Base-by-base conservation (phyloP, 2,113 vertebrate genomes). In the Oceanodroma tethys region DNA sequence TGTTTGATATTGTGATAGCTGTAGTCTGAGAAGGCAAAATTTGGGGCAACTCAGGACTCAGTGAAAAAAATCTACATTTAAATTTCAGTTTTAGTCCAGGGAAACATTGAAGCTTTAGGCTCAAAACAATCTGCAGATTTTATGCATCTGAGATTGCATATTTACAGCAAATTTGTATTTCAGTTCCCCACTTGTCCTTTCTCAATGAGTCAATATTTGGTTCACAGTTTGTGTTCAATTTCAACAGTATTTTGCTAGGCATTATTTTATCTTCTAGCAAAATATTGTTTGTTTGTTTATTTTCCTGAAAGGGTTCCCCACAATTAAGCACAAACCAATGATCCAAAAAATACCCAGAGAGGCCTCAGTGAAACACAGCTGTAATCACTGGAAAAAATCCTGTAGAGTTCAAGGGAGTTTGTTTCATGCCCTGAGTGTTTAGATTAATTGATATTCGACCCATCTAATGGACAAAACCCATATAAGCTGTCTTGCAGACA, bases 251-350 rank as follows among this genome's bases (percentile, higher is more conserved):
- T 95, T 93, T 81, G 21, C 47, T 42, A 38, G 74, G 81, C 65
- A 30, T 88, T 87, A 38, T 88, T 74, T 92, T 88, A 10, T 74
- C 47, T 78, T 59, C 71, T 27, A 86, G 38, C 42, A 86, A 95
- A 96, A 79, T 76, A 67, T 47, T 9, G 5, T 21, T 80, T 13
- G 7, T 68, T 93, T 87, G 50, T 78, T 93, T 92, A 27, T 95
- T 90, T 90, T 81, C 65, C 89, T 89, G 27, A 89, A 84, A 96
- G 16, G 2, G 68, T 88, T 96, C 88, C 60, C 25, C 70, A 48
- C 76, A 95, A 87, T 97, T 95, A 93, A 78, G 56, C 88, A 84
- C 73, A 92, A 90, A 63, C 26, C 72, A 83, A 65, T 72, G 75
- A 95, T 75, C 63, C 52, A 90, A 91, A 84, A 91, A 90, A 34